Base-by-base conservation (phyloP, 2,888 invertebrate species). In the Drosophila aldrichi region DNA sequence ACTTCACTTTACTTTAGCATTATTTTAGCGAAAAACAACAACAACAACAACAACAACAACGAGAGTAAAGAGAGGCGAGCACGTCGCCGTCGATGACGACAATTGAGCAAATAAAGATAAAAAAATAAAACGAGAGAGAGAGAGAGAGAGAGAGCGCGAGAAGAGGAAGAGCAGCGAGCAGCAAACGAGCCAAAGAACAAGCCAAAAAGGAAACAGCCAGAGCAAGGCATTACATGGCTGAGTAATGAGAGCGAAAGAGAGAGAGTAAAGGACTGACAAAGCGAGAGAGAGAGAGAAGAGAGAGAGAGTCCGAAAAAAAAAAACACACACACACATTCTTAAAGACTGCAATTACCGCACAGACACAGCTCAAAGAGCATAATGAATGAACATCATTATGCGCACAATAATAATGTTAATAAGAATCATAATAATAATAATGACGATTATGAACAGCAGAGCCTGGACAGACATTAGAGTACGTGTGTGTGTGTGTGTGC, bases 291-390 rank as follows among this genome's bases (percentile, higher is more conserved):
- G 32, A 10, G 32, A 10, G 10, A 9, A 46, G 44, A 12, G 44
- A 41, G 29, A 59, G 38, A 51, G 58, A 64, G 75, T 63, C 51
- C 68, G 73, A 79, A 51, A 81, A 18, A 14, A 36, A n/a, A n/a
- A n/a, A n/a, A n/a, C n/a, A n/a, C n/a, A n/a, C n/a, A 16, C 36
- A 82, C 82, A 84, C 82, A 87, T 89, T 84, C 89, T 79, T 85
- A 79, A 88, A 88, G 81, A 81, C 89, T 88, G 88, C 86, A 87
- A 87, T 88, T 87, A 89, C 77, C 76, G 61, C 83, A 81, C 82
- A 61, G 60, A 40, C 77, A 72, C 64, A 66, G 59, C 41, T 43
- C 55, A 41, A 54, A 65, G 57, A 71, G 58, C 56, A 65, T 73
- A 18, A 48, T 57, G 22, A 48, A 36, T 68, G 18, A 49, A 22